Conservation (phyloP, 2,888 invertebrate genomes). For the Cloeon dipterum region DNA sequence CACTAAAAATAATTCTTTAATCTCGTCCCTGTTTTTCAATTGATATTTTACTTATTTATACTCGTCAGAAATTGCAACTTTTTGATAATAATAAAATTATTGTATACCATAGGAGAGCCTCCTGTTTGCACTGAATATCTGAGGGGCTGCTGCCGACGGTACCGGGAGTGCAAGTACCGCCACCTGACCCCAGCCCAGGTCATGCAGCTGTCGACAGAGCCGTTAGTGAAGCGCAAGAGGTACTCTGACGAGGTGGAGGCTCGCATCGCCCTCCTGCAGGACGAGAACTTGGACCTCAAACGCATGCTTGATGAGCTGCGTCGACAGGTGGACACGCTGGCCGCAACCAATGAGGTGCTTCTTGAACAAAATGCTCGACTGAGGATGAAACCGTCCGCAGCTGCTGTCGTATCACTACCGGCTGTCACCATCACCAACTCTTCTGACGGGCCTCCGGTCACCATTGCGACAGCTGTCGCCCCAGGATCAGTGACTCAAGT, state of each 20-base stretch:
- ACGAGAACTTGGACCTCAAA: constrained; percentile 40
- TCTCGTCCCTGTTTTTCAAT: too few species aligned
- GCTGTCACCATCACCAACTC: constrained; percentile 33
- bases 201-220: not conserved
- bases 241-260: constrained; percentile 2
- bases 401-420: constrained; percentile 31
- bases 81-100: too few species aligned
- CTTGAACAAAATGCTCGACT: constrained; percentile 53
- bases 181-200: constrained; percentile 16
- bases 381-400: constrained; percentile 28
- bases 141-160: constrained; percentile 29
- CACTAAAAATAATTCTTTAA: too few species aligned
- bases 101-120: too few species aligned
- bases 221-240: too few species aligned
- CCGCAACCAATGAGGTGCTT: constrained; percentile 55
- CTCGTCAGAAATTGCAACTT: too few species aligned
- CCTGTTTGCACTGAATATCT: constrained; percentile 36
- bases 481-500: constrained; percentile 23
- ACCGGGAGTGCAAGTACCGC: constrained; percentile 20
- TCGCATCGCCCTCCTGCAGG: constrained; percentile 26
- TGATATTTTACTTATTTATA: too few species aligned
- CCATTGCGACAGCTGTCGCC: constrained; percentile 26
- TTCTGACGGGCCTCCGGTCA: constrained; percentile 21
- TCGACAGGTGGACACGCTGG: constrained; percentile 34
- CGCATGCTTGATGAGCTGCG: constrained; percentile 44